Percentiles rank a stretch among this genome's conserved stretches.
Conservation (phyloP, 2,113 vertebrate genomes). For the Agelaius phoeniceus region DNA sequence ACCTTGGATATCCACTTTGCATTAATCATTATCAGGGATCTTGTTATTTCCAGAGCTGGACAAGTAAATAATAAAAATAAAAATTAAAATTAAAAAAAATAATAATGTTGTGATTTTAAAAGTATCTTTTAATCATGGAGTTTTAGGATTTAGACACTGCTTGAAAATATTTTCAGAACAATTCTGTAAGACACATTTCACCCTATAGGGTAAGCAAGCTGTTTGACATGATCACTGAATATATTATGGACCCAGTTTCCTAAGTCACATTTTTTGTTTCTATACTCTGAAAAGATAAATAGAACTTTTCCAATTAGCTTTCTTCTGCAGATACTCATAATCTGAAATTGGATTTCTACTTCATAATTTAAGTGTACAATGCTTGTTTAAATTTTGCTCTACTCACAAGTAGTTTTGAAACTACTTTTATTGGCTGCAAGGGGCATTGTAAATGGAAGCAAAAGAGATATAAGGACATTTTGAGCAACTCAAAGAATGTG, state of each 20-base stretch:
- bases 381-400: neutral
- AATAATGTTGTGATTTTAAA: neutral
- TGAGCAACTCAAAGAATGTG: neutral
- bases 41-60: neutral
- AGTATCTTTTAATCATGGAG: neutral
- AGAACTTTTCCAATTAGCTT: neutral
- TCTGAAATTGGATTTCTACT: neutral
- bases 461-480: neutral
- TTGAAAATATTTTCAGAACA: neutral
- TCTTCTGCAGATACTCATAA: neutral
- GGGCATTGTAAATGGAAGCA: neutral
- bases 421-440: neutral
- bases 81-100: no score
- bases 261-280: neutral
- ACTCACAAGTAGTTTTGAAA: neutral
- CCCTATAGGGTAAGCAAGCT: neutral
- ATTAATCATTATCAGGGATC: neutral
- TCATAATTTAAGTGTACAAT: neutral
- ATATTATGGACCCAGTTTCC: neutral
- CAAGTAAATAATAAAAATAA: neutral
- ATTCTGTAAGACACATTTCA: neutral
- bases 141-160: neutral
- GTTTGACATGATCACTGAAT: neutral
- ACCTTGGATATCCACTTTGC: neutral
- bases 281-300: neutral